Conservation (phyloP, 2,888 invertebrate genomes). For the Harpalus rubripes region DNA sequence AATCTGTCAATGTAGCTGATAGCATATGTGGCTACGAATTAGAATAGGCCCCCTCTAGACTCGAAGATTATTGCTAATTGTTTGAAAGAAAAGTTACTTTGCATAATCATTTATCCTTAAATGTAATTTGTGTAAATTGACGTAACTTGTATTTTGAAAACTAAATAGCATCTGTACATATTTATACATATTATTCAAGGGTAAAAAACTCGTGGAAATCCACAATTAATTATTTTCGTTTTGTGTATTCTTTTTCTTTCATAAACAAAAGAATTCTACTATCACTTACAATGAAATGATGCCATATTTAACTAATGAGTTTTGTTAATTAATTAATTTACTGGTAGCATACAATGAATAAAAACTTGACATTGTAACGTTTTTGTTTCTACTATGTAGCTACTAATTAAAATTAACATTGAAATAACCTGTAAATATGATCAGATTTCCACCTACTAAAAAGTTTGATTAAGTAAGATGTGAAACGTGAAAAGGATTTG, state of each 20-base stretch:
- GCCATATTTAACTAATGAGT: not conserved
- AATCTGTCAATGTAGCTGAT: too few species aligned
- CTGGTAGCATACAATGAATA: not conserved
- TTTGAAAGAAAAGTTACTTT: too few species aligned
- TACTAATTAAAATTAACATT: not conserved
- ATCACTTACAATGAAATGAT: not conserved
- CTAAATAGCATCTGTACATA: not conserved
- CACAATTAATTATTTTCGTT: not conserved
- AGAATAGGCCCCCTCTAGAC: too few species aligned
- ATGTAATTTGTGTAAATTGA: too few species aligned
- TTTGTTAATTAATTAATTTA: not conserved
- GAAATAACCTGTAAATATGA: not conserved
- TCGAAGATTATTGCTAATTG: too few species aligned
- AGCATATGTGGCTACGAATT: too few species aligned
- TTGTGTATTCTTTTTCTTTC: not conserved
- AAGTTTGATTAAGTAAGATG: not conserved
- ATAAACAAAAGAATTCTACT: not conserved
- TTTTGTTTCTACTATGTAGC: not conserved
- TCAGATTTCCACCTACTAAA: not conserved
- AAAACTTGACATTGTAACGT: constrained; percentile 3
- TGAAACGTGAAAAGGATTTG: not conserved
- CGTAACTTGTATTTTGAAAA: too few species aligned
- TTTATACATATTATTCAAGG: too few species aligned
- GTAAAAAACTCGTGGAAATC: not conserved
- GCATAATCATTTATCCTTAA: too few species aligned